These are phyloP conservation scores for Aegypius monachus DNA, from an alignment of 2,113 vertebrate genomes.

Conservation along the genomic window DNA sequence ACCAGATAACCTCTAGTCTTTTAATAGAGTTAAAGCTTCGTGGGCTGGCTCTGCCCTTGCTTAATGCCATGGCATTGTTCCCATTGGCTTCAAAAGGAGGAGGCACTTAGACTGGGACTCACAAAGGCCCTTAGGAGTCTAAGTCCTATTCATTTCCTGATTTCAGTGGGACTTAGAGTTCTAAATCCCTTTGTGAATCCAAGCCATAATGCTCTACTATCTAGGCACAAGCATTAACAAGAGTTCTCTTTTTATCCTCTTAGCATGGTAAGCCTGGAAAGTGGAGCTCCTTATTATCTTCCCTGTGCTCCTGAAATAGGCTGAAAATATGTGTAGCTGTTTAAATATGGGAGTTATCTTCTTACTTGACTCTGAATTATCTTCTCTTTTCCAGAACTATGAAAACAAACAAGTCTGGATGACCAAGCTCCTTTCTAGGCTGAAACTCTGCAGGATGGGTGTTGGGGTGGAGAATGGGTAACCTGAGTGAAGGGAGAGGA, in stretches of 20 bases:
- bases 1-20: constrained; percentile 15
- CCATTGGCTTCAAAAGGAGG: constrained; percentile 30
- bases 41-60: constrained; percentile 1
- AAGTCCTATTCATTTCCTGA: constrained; percentile 57
- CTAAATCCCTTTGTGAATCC: constrained; percentile 60
- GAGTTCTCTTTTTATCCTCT: constrained; percentile 58
- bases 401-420: neutral
- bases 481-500: neutral
- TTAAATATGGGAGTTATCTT: constrained; percentile 25
- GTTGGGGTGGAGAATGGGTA: neutral
- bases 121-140: constrained; percentile 7
- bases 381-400: neutral
- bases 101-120: neutral
- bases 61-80: constrained; percentile 43
- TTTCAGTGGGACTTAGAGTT: constrained; percentile 45
- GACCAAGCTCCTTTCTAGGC: neutral
- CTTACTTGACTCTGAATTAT: neutral
- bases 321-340: constrained; percentile 28
- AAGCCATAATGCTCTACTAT: constrained; percentile 47
- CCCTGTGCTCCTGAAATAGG: constrained; percentile 32
- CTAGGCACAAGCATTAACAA: constrained; percentile 49
- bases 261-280: constrained; percentile 54
- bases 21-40: constrained; percentile 3
- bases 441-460: neutral
- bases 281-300: constrained; percentile 44